Conservation (phyloP, 2,888 invertebrate species). For the Itoplectis maculator region DNA sequence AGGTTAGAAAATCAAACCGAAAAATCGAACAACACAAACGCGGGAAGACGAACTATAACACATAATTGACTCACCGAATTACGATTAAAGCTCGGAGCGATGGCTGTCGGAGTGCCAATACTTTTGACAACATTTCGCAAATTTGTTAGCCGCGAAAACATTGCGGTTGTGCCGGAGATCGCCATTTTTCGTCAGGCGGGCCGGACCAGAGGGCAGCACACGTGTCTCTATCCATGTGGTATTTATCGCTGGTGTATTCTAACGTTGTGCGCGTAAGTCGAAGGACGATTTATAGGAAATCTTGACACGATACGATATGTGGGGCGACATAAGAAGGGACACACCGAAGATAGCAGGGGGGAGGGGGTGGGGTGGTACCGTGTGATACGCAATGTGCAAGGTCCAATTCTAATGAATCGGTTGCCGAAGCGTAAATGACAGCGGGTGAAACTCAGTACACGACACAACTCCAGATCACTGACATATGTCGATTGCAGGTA, state of each 20-base stretch:
- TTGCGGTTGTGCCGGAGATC: constrained; percentile 76
- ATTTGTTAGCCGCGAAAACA: constrained; percentile 67
- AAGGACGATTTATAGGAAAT: constrained; percentile 6
- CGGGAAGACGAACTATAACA: not conserved
- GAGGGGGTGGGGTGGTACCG: not conserved
- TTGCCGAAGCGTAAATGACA: not conserved
- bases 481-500: not conserved
- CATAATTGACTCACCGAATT: constrained; percentile 43
- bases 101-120: constrained; percentile 48
- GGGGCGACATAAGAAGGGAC: not conserved
- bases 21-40: not conserved
- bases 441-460: not conserved
- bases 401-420: not conserved
- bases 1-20: constrained; percentile 41
- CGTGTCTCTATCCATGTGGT: not conserved
- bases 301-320: not conserved
- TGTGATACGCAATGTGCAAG: constrained; percentile 14
- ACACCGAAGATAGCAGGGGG: not conserved
- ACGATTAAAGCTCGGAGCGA: constrained; percentile 21
- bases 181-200: constrained; percentile 69
- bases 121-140: constrained; percentile 60
- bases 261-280: not conserved
- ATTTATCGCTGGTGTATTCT: not conserved
- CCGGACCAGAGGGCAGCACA: not conserved
- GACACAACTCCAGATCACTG: not conserved